Percentiles rank a stretch among this genome's conserved stretches.
Evolutionary conservation across 2,797 vertebrate species (phyloP).

Genomic region (Spinus pinus): DNA sequence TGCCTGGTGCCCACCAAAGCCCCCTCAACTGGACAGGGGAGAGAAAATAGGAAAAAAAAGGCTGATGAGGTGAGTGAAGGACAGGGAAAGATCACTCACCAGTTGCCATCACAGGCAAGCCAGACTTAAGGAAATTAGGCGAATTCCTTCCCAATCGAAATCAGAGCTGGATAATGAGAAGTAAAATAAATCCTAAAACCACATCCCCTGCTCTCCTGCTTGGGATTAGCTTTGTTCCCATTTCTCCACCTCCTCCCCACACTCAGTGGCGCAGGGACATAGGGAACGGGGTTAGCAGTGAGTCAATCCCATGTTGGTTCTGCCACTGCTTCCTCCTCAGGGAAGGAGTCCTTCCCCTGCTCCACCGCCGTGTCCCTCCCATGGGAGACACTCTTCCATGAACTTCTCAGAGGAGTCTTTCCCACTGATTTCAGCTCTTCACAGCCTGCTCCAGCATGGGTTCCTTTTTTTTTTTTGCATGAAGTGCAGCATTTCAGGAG

Average conservation of each 20-base stretch:
- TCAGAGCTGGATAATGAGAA: background rate
- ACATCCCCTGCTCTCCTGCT: rapidly evolving
- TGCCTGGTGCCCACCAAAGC: background rate
- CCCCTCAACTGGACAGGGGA: background rate
- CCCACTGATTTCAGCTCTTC: background rate
- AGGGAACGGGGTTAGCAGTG: background rate
- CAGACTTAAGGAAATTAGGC: background rate
- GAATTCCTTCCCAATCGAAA: background rate
- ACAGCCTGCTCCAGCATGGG: background rate
- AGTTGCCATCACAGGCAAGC: background rate
- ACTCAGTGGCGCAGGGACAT: background rate
- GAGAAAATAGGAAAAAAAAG: background rate
- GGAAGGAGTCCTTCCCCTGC: background rate
- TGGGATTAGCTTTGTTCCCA: background rate
- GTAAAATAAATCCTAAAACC: background rate
- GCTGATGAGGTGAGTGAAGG: too few relatives aligned
- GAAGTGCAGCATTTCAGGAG: background rate
- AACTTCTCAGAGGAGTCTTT: background rate
- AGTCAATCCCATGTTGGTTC: background rate
- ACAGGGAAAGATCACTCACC: background rate
- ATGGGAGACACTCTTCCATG: rapidly evolving
- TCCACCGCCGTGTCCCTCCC: rapidly evolving
- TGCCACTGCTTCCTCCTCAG: background rate
- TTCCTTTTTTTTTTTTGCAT: background rate
- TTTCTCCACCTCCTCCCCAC: background rate